phyloP scores from a whole-genome alignment of 2,888 invertebrate species.

The Orthonevra nobilis region DNA sequence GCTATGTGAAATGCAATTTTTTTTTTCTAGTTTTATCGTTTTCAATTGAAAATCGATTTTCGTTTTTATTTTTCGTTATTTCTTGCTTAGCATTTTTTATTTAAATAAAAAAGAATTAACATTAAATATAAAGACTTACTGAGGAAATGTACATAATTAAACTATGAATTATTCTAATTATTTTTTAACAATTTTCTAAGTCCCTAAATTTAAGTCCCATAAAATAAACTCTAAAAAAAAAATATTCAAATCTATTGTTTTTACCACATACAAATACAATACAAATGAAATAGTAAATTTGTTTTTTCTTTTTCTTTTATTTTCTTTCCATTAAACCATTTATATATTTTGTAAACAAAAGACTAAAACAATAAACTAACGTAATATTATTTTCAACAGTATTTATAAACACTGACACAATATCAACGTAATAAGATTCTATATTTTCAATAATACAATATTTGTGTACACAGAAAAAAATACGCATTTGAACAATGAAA shows the following conservation, averaged over 20 bases:
- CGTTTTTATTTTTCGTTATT: constrained; percentile 10
- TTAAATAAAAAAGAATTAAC: constrained; percentile 25
- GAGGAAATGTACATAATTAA: constrained; percentile 16
- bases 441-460: constrained; percentile 43
- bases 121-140: constrained; percentile 13
- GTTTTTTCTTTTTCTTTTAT: no score
- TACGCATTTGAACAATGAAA: constrained; percentile 53
- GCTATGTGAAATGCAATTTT: constrained; percentile 64
- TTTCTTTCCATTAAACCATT: no score
- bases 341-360: not conserved
- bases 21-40: constrained; percentile 11
- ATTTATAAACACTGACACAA: no score
- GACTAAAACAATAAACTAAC: constrained; percentile 46
- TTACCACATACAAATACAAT: not conserved
- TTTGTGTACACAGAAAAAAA: constrained; percentile 18
- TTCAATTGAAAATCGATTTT: constrained; percentile 9
- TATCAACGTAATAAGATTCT: constrained; percentile 10
- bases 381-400: constrained; percentile 46
- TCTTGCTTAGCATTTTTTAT: constrained; percentile 17
- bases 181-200: constrained; percentile 52
- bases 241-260: constrained; percentile 17
- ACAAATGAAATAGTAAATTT: not conserved
- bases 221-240: constrained; percentile 7
- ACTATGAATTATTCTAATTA: constrained; percentile 23
- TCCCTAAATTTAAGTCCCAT: constrained; percentile 29